Evolutionary conservation across 2,888 invertebrate species (phyloP), one percentile per base, ranked within the genome.

Genomic region (Anoplius nigerrimus): DNA sequence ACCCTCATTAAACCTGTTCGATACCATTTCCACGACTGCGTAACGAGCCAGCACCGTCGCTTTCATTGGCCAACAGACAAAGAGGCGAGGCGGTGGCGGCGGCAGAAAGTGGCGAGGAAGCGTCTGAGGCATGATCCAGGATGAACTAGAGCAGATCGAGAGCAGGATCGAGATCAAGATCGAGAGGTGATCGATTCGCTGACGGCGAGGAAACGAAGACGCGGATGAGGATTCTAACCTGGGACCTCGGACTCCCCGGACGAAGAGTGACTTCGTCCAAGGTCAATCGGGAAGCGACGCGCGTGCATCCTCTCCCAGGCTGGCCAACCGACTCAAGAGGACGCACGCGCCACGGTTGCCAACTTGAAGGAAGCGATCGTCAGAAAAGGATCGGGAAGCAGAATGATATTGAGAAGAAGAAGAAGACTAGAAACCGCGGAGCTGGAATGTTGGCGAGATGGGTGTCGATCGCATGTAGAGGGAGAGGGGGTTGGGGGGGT

Each of bases 61-160:
- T 34, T 34, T 34, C 34, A 72, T 79, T 78, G 62, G n/a, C 70
- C 82, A 80, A 46, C 84, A 87, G 87, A 86, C 81, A 80, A 86
- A 84, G 79, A 82, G 78, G 74, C 79, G 74, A 74, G 79, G 77
- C 75, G 82, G 81, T 75, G 81, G 79, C 72, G 79, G 75, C 78
- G 76, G 78, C 76, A 72, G 72, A 70, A 79, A 78, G 71, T 75
- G 82, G 76, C 74, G 75, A 62, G 74, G 61, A 71, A 80, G 76
- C 75, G 79, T 78, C 78, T 78, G 79, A 72, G 72, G 69, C 68
- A 57, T 24, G 34, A 64, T 68, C 54, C 57, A 53, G 43, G 52
- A 59, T 45, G 52, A 58, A 48, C 52, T 45, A 56, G 48, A 51
- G 46, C 24, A 24, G 48, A n/a, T n/a, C n/a, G 20, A 43, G 52